Evolutionary conservation across 2,888 invertebrate species (phyloP), one percentile per base, ranked within the genome.

Genomic region (Diloba caeruleocephala): DNA sequence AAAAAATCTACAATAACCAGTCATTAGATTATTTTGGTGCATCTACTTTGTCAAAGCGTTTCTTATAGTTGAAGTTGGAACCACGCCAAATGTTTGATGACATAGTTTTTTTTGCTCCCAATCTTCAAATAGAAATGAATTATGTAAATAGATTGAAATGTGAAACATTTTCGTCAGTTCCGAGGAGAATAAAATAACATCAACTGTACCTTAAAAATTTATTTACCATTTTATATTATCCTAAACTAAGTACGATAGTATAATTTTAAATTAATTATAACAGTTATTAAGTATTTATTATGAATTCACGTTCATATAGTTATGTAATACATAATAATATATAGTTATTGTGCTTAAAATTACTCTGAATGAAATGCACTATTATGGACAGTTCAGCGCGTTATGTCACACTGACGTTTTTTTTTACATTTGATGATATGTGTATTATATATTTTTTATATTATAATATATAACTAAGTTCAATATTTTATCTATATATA

Each of bases 321-420:
- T 81, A 85, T 80, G 81, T 81, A 80, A 81, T 85, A 88, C 80
- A 89, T 87, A 88, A 89, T 87, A 88, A 78, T 48, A 60, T 49
- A 84, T 67, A 68, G 41, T 81, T 78, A 79, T 92, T 92, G 91
- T 92, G 92, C 91, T 90, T 90, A 91, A 76, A 79, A 87, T 86
- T 88, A 90, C 81, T 83, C 79, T 79, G 81, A 86, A 88, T 90
- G 89, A 92, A 92, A 93, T 92, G 90, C 91, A 91, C 90, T 90
- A 87, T 81, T 75, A 68, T 88, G 90, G 92, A 92, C 89, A 85
- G 81, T 78, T 81, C 81, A 82, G 81, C 77, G 79, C 81, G 71
- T 64, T 49, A 72, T 42, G 55, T 44, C 59, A 42, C 76, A 77
- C 78, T 74, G 75, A 77, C 74, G 59, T 64, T 49, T 66, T n/a